Evolutionary conservation across 1,140 invertebrate species (phyloP).

Genomic region (Euwallacea fornicatus): DNA sequence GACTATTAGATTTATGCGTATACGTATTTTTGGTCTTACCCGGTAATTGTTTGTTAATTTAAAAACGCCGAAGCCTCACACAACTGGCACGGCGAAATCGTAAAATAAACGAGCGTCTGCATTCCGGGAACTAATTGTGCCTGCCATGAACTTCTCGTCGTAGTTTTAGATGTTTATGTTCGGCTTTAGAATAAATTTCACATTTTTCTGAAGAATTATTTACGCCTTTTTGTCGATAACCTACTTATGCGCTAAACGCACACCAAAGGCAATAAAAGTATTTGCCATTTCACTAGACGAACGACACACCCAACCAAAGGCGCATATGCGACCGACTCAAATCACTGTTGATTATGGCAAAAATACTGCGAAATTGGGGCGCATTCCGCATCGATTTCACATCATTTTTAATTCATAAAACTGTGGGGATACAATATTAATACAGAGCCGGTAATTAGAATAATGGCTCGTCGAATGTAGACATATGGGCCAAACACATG

Average conservation of each 20-base stretch:
- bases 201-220: constrained; percentile 12
- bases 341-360: neutral
- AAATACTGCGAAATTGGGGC: constrained; percentile 11
- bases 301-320: neutral
- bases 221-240: neutral
- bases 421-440: constrained; percentile 22
- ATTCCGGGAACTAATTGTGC: constrained; percentile 16
- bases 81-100: constrained; percentile 10
- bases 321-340: neutral
- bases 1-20: constrained; percentile 9
- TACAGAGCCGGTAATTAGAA: constrained; percentile 22
- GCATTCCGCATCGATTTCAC: constrained; percentile 23
- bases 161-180: neutral
- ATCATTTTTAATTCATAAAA: constrained; percentile 28
- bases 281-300: too few species aligned
- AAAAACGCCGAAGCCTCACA: neutral
- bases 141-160: neutral
- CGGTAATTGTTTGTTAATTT: neutral
- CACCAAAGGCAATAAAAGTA: too few species aligned
- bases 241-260: neutral
- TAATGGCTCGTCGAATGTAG: constrained; percentile 25
- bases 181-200: constrained; percentile 7
- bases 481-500: constrained; percentile 19
- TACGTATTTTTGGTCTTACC: neutral
- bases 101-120: constrained; percentile 17